Evolutionary conservation across 2,797 vertebrate genomes (phyloP).

Genomic region (Bradypodion pumilum): DNA sequence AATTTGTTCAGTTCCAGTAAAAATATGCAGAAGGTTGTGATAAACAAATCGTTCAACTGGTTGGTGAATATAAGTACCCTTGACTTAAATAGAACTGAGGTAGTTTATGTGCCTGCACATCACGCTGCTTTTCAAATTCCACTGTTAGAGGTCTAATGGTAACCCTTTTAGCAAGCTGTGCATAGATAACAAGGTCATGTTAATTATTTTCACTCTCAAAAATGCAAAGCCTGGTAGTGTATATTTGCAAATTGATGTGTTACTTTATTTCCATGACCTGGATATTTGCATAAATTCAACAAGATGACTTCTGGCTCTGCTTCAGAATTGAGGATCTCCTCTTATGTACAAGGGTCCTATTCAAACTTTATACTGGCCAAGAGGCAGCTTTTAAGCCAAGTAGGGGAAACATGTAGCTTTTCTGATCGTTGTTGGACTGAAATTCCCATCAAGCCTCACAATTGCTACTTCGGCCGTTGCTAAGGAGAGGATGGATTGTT

Average conservation of each 20-base stretch:
- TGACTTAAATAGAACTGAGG: background rate
- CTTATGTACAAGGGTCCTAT: background rate
- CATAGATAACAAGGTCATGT: conserved; percentile 17
- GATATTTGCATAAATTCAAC: conserved; percentile 29
- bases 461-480: too few relatives aligned
- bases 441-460: too few relatives aligned
- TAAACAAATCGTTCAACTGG: background rate
- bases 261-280: conserved; percentile 4
- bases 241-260: conserved; percentile 34
- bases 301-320: conserved; percentile 19
- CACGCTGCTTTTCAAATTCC: too few relatives aligned
- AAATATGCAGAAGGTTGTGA: background rate
- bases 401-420: too few relatives aligned
- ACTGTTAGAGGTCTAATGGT: background rate
- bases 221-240: background rate
- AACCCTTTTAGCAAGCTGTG: background rate
- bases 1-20: background rate
- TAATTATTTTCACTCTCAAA: conserved; percentile 18
- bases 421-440: too few relatives aligned
- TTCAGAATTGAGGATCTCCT: background rate
- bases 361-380: background rate
- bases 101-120: background rate
- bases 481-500: too few relatives aligned
- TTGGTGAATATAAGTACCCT: background rate
- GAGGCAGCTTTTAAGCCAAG: background rate